These are phyloP conservation scores for Daboia siamensis DNA, from an alignment of 2,113 vertebrate genomes.

Conservation along the genomic window DNA sequence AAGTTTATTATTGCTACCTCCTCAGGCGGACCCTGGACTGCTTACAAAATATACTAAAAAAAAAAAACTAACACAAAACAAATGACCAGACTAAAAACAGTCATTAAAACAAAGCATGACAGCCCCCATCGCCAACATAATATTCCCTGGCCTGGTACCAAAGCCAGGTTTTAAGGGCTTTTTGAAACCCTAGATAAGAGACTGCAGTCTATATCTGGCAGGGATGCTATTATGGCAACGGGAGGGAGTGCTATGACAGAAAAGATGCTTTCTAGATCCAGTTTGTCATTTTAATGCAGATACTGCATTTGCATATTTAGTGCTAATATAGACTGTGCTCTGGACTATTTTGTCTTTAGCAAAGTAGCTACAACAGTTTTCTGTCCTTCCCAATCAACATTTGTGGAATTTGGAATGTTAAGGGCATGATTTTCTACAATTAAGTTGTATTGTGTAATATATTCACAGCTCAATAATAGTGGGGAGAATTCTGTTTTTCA, in stretches of 20 bases:
- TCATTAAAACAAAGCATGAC: neutral
- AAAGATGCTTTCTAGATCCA: neutral
- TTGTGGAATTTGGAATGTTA: neutral
- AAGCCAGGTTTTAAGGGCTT: neutral
- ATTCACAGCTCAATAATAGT: neutral
- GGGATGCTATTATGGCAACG: neutral
- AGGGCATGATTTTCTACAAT: neutral
- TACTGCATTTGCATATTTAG: neutral
- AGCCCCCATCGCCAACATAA: neutral
- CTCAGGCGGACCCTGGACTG: neutral
- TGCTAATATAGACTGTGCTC: neutral
- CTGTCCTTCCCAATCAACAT: neutral
- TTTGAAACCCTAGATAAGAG: neutral
- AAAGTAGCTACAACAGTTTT: neutral
- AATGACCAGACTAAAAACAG: neutral
- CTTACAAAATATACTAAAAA: neutral
- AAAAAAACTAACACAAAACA: neutral
- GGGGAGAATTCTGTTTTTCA: neutral
- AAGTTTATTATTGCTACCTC: neutral
- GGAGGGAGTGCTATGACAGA: neutral
- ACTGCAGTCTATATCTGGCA: neutral
- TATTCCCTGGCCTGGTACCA: neutral
- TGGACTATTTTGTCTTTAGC: neutral
- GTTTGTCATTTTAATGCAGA: neutral
- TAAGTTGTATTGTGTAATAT: neutral